Percentiles rank a stretch among this genome's conserved stretches.
Evolutionary conservation across 2,888 invertebrate species (phyloP).

Genomic region (Mechanitis mazaeus): DNA sequence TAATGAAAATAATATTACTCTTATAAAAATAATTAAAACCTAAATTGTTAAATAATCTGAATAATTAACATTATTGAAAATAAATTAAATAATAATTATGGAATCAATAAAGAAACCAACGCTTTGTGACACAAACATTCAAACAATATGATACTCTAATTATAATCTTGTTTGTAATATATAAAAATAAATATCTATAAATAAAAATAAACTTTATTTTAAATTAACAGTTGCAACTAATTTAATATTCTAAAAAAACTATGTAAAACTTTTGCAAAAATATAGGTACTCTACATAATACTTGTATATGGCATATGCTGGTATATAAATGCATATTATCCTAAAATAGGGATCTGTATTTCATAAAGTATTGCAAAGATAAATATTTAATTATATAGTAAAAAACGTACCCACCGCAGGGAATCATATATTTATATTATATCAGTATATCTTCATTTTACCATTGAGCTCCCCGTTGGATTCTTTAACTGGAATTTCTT

Average conservation of each 20-base stretch:
- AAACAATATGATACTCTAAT: too few relatives aligned
- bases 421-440: constrained; percentile 1
- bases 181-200: background rate
- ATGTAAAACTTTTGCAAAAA: constrained; percentile 8
- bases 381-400: constrained; percentile 8
- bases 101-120: too few relatives aligned
- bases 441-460: constrained; percentile 39
- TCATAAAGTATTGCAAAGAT: background rate
- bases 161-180: background rate
- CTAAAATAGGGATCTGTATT: background rate
- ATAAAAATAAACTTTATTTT: background rate
- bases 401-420: background rate
- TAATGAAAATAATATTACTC: too few relatives aligned
- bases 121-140: too few relatives aligned
- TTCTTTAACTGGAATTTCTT: constrained; percentile 32
- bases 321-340: constrained; percentile 14
- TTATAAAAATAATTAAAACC: too few relatives aligned
- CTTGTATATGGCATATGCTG: constrained; percentile 18
- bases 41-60: too few relatives aligned
- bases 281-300: constrained; percentile 14
- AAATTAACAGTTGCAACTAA: background rate
- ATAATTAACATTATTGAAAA: too few relatives aligned
- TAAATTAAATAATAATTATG: too few relatives aligned
- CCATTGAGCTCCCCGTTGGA: constrained; percentile 47
- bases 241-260: background rate